Evolutionary conservation across 2,888 invertebrate genomes (phyloP), one percentile per base, ranked within the genome.

Genomic region (Caenorhabditis japonica): DNA sequence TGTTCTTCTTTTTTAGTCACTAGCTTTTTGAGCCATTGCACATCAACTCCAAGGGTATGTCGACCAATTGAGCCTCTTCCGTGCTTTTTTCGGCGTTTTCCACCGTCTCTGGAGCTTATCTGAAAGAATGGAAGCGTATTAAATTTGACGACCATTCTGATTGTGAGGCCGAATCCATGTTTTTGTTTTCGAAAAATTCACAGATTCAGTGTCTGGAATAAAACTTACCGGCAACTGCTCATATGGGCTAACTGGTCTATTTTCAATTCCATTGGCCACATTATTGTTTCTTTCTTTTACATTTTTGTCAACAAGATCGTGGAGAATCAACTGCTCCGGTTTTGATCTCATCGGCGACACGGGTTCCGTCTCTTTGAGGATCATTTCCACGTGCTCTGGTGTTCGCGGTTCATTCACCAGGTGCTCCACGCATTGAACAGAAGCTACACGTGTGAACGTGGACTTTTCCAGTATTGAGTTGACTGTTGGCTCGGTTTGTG

Each of bases 21-120:
- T 12, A 79, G 58, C 43, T 68, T 75, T 55, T 87, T 86, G 43
- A 87, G 58, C 86, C 86, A 87, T 41, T 83, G 79, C 13, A 86
- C 84, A 70, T 87, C 87, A 17, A 87, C 86, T 8, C 83, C 86
- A 12, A 87, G 51, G 1, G 87, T 87, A 49, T 87, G 87, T 1
- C 87, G 66, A 8, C 77, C 80, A 7, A 72, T 62, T 4, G 82
- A 77, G 15, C 83, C 83, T n/a, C 87, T 77, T 12, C 73, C 78
- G 47, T 86, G 86, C 61, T 83, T 82, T 69, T 83, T 82, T 27
- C 75, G 33, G 8, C 70, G 46, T 58, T 68, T 70, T 30, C 59
- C 55, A 33, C 36, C 56, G 15, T 75, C 60, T 30, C 74, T 38
- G 3, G 74, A 64, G 21, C 55, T 49, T 10, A 72, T 60, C 72